Evolutionary conservation across 1,140 invertebrate species (phyloP).

Genomic region (Cardiocondyla obscurior): DNA sequence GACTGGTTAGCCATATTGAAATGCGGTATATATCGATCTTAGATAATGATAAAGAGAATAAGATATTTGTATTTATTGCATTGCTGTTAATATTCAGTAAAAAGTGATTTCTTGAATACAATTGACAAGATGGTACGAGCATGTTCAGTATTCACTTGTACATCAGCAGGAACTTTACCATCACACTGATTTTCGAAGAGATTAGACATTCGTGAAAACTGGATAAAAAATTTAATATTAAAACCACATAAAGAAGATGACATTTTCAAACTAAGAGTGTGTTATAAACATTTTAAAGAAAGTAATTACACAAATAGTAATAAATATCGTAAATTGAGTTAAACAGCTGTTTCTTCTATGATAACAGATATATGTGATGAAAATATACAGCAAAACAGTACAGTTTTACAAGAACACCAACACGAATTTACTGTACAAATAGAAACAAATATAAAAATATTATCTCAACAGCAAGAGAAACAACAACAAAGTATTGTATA

Average conservation of each 20-base stretch:
- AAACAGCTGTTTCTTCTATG: background rate
- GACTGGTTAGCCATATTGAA: no score
- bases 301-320: background rate
- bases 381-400: background rate
- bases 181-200: background rate
- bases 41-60: no score
- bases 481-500: background rate
- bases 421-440: background rate
- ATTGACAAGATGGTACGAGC: background rate
- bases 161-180: background rate
- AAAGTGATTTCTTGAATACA: no score
- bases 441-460: background rate
- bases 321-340: background rate
- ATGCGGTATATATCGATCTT: no score
- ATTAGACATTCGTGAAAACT: background rate
- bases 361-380: background rate
- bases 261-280: background rate
- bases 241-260: background rate
- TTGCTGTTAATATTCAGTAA: no score
- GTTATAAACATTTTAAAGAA: conserved; percentile 3
- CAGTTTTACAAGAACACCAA: background rate
- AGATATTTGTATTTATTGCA: no score
- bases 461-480: background rate
- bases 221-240: background rate
- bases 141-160: background rate